Conservation (phyloP, 2,113 vertebrate species). For the Apodemus sylvaticus region DNA sequence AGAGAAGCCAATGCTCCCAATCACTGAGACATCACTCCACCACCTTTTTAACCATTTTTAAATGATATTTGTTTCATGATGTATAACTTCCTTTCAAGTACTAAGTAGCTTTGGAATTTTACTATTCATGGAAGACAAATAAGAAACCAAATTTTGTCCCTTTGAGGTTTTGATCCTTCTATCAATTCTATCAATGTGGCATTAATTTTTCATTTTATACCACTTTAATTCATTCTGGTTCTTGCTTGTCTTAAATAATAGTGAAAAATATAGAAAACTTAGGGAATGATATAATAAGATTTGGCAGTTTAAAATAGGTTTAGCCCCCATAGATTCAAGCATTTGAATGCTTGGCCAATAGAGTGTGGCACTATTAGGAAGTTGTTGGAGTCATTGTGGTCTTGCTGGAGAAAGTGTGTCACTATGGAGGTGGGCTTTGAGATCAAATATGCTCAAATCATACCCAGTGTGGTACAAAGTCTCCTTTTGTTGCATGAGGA, state of each 20-base stretch:
- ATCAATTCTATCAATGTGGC: neutral
- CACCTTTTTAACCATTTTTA: neutral
- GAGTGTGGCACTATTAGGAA: too few relatives aligned
- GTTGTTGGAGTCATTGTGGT: too few relatives aligned
- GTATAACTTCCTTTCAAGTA: neutral
- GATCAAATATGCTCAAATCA: too few relatives aligned
- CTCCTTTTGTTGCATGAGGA: too few relatives aligned
- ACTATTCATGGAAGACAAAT: slow-evolving; percentile 34
- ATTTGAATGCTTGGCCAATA: too few relatives aligned
- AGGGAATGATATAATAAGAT: neutral
- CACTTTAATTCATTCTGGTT: neutral
- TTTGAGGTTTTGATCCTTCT: slow-evolving; percentile 61
- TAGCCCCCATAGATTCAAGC: too few relatives aligned
- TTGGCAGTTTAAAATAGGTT: too few relatives aligned
- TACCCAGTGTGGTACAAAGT: too few relatives aligned
- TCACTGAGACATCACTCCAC: neutral
- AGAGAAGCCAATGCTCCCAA: neutral
- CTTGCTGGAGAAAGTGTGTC: too few relatives aligned
- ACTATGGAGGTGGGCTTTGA: too few relatives aligned
- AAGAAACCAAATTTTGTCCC: neutral
- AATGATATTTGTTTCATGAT: neutral
- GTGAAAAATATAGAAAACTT: slow-evolving; percentile 12
- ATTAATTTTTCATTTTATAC: slow-evolving; percentile 51
- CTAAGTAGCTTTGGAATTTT: slow-evolving; percentile 9
- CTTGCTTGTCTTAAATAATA: slow-evolving; percentile 22